A percentile compares a stretch with the other conserved stretches of the same genome.
These are phyloP conservation scores for Protomyctophum bolini DNA, from an alignment of 2,113 vertebrate genomes.

Conservation along the genomic window DNA sequence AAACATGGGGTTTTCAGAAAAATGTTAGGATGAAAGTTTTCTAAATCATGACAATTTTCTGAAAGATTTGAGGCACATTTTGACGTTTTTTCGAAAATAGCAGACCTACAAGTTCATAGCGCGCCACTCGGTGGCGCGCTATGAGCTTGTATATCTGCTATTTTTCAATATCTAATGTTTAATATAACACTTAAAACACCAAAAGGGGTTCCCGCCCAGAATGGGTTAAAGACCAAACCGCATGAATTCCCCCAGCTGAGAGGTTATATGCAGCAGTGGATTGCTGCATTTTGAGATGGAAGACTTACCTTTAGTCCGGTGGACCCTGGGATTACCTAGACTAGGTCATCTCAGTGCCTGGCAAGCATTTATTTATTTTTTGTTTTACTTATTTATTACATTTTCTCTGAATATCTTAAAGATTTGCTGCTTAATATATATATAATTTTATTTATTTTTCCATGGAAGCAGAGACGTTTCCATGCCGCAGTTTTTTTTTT, in stretches of 20 bases:
- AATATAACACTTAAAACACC: no score
- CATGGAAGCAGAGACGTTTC: neutral
- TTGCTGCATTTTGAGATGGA: constrained; percentile 56
- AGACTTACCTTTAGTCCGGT: constrained; percentile 55
- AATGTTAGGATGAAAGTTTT: no score
- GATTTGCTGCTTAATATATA: constrained; percentile 25
- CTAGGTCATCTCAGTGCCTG: constrained; percentile 47
- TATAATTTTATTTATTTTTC: neutral
- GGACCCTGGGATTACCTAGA: constrained; percentile 38
- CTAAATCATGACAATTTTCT: no score
- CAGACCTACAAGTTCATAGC: no score
- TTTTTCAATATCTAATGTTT: no score
- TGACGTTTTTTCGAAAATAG: no score
- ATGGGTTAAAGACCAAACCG: constrained; percentile 75
- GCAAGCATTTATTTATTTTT: constrained; percentile 42
- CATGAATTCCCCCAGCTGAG: constrained; percentile 68
- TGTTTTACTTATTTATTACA: constrained; percentile 28
- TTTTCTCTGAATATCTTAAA: neutral
- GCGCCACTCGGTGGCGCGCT: no score
- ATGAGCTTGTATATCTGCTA: no score
- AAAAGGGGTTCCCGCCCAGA: no score
- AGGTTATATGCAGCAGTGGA: constrained; percentile 54
- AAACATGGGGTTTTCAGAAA: no score
- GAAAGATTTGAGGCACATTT: no score
- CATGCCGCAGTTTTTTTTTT: no score